A percentile compares a stretch with the other conserved stretches of the same genome.
Conservation (phyloP, 2,888 invertebrate species). For the Watsonalla binaria region DNA sequence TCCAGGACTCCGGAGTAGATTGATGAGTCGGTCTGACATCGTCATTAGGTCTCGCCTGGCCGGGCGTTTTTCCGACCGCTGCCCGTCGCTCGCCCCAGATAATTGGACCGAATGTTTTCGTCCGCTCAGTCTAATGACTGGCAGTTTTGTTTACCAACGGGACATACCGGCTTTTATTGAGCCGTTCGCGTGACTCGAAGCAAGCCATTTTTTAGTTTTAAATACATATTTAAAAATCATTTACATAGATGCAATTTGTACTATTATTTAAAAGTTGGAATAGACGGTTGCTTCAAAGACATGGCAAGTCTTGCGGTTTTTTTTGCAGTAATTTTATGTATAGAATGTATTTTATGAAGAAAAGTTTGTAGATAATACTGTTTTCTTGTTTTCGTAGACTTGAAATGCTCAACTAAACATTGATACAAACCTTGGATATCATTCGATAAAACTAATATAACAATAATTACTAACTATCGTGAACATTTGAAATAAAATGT, state of each 20-base stretch:
- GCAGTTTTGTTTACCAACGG: constrained; percentile 70
- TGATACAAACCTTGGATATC: too few relatives aligned
- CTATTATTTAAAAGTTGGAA: constrained; percentile 1
- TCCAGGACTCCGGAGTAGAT: constrained; percentile 55
- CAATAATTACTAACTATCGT: too few relatives aligned
- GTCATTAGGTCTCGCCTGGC: constrained; percentile 64
- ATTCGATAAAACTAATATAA: too few relatives aligned
- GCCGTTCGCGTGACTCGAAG: constrained; percentile 50
- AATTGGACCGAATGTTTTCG: constrained; percentile 73
- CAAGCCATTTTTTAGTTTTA: constrained; percentile 20
- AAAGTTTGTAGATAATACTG: too few relatives aligned
- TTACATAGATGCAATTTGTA: constrained; percentile 7
- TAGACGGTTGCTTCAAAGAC: too few relatives aligned
- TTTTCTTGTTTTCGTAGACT: too few relatives aligned
- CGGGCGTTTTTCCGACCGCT: constrained; percentile 51
- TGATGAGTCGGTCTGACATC: constrained; percentile 68
- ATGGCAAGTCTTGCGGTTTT: too few relatives aligned
- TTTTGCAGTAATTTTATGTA: too few relatives aligned
- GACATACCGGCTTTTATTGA: constrained; percentile 66
- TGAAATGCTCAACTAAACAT: too few relatives aligned
- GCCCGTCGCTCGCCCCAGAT: constrained; percentile 40
- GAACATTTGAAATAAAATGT: too few relatives aligned
- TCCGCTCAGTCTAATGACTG: constrained; percentile 69
- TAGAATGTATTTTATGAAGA: too few relatives aligned
- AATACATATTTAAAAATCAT: not conserved